Conservation (phyloP, 2,888 invertebrate genomes). For the Troilus luridus region DNA sequence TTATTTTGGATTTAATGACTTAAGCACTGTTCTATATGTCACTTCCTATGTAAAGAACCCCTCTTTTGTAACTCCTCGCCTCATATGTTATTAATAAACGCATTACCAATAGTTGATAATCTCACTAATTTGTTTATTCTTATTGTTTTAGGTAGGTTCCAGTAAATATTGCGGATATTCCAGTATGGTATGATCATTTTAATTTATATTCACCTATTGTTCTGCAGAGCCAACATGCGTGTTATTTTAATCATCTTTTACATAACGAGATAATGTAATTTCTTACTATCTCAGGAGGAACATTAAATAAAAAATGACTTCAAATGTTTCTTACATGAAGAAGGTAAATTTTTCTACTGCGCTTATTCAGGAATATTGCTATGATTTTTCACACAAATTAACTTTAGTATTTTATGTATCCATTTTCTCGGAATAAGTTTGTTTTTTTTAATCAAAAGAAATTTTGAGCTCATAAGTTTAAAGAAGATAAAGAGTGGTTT, state of each 20-base stretch:
- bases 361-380: neutral
- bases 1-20: no score
- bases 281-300: no score
- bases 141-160: slow-evolving; percentile 5
- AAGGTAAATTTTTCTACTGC: neutral
- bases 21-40: no score
- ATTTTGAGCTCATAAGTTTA: neutral
- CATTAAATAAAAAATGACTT: no score
- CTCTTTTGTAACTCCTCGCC: no score
- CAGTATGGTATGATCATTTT: neutral
- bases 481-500: no score
- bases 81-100: no score
- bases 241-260: no score
- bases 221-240: no score
- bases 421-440: neutral
- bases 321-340: neutral
- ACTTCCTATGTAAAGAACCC: no score
- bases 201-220: neutral
- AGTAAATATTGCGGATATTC: neutral
- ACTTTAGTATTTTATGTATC: neutral
- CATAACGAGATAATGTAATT: no score
- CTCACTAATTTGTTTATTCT: neutral
- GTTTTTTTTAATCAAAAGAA: neutral
- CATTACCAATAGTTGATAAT: neutral
- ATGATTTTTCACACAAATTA: neutral